phyloP scores from a whole-genome alignment of 2,888 invertebrate genomes.

The Dynastes grantii region DNA sequence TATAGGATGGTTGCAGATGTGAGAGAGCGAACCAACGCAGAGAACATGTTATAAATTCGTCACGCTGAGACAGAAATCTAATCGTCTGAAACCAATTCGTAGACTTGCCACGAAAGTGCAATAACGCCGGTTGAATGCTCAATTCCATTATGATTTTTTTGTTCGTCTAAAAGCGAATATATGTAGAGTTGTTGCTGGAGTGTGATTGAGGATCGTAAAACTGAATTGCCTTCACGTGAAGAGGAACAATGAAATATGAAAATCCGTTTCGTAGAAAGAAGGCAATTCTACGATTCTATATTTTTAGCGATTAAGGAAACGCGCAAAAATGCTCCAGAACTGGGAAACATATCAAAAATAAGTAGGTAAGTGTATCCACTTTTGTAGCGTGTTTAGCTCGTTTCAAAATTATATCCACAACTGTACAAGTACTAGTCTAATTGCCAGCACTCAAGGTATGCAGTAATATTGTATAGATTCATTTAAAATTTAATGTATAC shows the following conservation, averaged over 20 bases:
- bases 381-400: too few relatives aligned
- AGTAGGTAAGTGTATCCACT: too few relatives aligned
- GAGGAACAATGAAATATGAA: background rate
- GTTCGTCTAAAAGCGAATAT: slow-evolving; percentile 5
- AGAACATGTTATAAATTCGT: slow-evolving; percentile 35
- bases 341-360: too few relatives aligned
- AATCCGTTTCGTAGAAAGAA: too few relatives aligned
- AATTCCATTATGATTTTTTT: slow-evolving; percentile 23
- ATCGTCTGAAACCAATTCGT: slow-evolving; percentile 35
- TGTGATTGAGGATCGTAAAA: slow-evolving; percentile 22
- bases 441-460: too few relatives aligned
- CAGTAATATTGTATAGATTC: too few relatives aligned
- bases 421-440: too few relatives aligned
- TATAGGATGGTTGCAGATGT: background rate
- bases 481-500: too few relatives aligned
- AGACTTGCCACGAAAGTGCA: slow-evolving; percentile 23
- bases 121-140: slow-evolving; percentile 11
- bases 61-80: slow-evolving; percentile 36
- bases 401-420: too few relatives aligned
- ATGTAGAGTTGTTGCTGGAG: background rate
- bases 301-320: too few relatives aligned
- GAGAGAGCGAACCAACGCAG: background rate
- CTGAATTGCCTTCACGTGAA: slow-evolving; percentile 1
- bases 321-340: too few relatives aligned
- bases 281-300: too few relatives aligned